Conservation (phyloP, 2,888 invertebrate genomes). For the Agrypnus murinus region DNA sequence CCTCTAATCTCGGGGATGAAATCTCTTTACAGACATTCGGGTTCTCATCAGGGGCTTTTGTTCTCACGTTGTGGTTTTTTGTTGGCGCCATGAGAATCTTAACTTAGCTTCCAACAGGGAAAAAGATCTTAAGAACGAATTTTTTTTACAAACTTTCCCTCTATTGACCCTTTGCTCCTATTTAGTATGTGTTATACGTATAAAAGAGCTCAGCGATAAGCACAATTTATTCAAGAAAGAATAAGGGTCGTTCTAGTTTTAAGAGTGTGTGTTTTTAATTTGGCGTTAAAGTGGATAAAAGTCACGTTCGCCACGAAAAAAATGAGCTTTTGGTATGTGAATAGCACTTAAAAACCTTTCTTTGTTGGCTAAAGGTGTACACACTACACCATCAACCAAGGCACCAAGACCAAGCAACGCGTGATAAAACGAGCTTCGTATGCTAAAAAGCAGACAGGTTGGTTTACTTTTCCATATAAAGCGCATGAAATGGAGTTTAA, state of each 20-base stretch:
- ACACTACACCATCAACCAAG: too few species aligned
- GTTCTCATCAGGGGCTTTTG: slow-evolving; percentile 30
- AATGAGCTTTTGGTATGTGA: too few species aligned
- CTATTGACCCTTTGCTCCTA: too few species aligned
- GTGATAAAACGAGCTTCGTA: background rate
- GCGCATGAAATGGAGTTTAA: slow-evolving; percentile 4
- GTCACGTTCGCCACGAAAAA: slow-evolving; percentile 11
- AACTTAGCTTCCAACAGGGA: too few species aligned
- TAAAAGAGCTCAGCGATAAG: too few species aligned
- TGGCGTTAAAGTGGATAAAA: slow-evolving; percentile 7
- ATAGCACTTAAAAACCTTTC: slow-evolving; percentile 5
- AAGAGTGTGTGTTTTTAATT: slow-evolving; percentile 15
- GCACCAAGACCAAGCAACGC: too few species aligned
- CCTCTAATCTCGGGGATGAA: slow-evolving; percentile 40
- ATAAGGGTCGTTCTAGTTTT: too few species aligned
- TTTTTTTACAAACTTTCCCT: too few species aligned
- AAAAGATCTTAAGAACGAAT: too few species aligned
- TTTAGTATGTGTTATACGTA: too few species aligned
- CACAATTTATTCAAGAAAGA: too few species aligned
- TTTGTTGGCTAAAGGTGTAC: background rate
- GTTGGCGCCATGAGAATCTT: slow-evolving; percentile 33
- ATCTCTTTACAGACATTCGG: slow-evolving; percentile 36
- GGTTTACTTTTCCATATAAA: slow-evolving; percentile 18
- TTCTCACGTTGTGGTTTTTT: slow-evolving; percentile 38
- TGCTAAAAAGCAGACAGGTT: slow-evolving; percentile 22